Conservation (phyloP, 2,888 invertebrate species). For the Deilephila porcellus region DNA sequence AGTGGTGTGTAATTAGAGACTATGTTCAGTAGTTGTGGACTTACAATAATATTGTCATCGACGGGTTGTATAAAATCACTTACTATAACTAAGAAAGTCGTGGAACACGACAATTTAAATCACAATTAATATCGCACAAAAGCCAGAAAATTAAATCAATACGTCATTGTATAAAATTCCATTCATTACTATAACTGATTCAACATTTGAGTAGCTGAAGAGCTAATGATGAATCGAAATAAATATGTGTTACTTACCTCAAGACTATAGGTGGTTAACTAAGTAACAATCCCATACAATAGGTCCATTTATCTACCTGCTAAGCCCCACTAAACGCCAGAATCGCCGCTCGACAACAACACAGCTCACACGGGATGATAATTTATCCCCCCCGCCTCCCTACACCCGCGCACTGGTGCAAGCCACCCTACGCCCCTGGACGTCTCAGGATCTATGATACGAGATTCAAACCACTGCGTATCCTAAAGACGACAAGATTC, state of each 20-base stretch:
- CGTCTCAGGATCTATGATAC: not conserved
- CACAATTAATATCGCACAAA: no score
- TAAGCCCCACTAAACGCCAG: constrained; percentile 33
- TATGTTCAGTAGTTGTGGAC: no score
- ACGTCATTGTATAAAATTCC: no score
- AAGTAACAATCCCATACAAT: constrained; percentile 36
- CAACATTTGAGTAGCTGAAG: no score
- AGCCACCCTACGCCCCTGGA: not conserved
- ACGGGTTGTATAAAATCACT: no score
- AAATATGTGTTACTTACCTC: not conserved
- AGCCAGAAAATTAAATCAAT: no score
- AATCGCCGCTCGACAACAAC: constrained; percentile 11
- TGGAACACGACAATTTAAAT: no score
- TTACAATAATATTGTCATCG: no score
- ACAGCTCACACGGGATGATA: not conserved
- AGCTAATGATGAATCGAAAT: not conserved
- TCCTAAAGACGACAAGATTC: constrained; percentile 15
- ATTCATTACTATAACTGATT: no score
- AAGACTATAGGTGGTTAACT: not conserved
- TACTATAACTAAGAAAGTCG: no score
- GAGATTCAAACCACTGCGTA: not conserved
- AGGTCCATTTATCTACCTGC: constrained; percentile 35
- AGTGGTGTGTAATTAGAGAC: no score
- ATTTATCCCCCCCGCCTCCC: not conserved
- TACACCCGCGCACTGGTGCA: not conserved